Base-by-base conservation (phyloP, 2,797 vertebrate species). In the Helicolenus hilgendorfi region DNA sequence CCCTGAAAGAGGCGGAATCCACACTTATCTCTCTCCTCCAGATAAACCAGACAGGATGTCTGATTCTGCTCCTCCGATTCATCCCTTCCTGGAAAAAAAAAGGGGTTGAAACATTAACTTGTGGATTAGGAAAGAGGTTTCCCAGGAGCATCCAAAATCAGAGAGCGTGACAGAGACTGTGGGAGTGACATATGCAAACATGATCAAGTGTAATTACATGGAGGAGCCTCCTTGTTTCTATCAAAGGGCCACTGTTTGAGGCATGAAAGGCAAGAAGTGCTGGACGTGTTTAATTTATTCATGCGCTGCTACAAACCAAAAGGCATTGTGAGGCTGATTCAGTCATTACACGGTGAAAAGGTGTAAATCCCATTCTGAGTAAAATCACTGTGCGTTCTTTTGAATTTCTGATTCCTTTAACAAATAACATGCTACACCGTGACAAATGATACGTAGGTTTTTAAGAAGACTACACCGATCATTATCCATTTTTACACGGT, bases 201-300 rank as follows among this genome's bases (percentile, higher is more conserved):
- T 89, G 93, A 96, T 97, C 96, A 97, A 92, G 93, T 94, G 92
- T 95, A 96, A 97, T 96, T 96, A 96, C 93, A 96, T 93, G 94
- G 94, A 88, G 91, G 83, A 89, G 88, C 85, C 90, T 94, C 91
- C 93, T 94, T 92, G 94, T 94, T 96, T 88, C 87, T 84, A 91
- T 95, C 95, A 95, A 94, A 96, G 89, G 79, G 81, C 80, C 82
- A 80, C 83, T 90, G 89, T 92, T 85, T 45, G 55, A 33, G 55
- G 55, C 79, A 83, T 93, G 88, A 94, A 95, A 93, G 87, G 91
- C 83, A 79, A 72, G 70, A 90, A 85, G 84, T 84, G 89, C 89
- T 70, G 90, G 89, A 96, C 88, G 65, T 71, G 88, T 86, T 56
- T 91, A 82, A 92, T 92, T 91, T 94, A 91, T 95, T 92, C 92